Evolutionary conservation across 2,888 invertebrate genomes (phyloP).

Genomic region (Glomeris marginata): DNA sequence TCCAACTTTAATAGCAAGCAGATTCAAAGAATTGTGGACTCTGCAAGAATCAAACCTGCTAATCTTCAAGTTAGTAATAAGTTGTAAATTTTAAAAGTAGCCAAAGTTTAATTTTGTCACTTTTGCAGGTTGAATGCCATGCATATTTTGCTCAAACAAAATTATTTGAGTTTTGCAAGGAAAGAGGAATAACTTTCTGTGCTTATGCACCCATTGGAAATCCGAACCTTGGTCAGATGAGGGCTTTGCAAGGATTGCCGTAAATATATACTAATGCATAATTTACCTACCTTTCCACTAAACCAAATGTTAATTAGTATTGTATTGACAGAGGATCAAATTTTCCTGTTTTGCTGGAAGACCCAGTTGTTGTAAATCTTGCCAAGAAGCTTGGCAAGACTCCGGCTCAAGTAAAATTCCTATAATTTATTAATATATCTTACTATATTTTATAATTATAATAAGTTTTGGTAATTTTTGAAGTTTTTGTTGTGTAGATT

Average conservation of each 20-base stretch:
- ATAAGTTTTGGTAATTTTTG: too few species aligned
- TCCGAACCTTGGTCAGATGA: conserved; percentile 36
- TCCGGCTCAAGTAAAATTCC: conserved; percentile 43
- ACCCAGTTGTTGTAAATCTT: conserved; percentile 44
- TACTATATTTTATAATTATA: too few species aligned
- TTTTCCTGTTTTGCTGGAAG: conserved; percentile 42
- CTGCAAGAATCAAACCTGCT: conserved; percentile 33
- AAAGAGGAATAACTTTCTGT: conserved; percentile 48
- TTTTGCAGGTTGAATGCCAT: conserved; percentile 53
- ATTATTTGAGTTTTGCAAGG: conserved; percentile 42
- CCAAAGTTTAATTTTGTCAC: too few species aligned
- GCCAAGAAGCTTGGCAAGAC: conserved; percentile 50
- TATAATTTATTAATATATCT: too few species aligned
- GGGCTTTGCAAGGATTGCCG: not conserved
- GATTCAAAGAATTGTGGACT: conserved; percentile 45
- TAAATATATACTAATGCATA: not conserved
- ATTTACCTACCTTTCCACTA: not conserved
- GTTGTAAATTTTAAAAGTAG: too few species aligned
- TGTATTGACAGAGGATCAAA: conserved; percentile 5
- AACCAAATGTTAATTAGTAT: not conserved
- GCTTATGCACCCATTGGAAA: conserved; percentile 68
- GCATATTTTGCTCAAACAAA: conserved; percentile 57
- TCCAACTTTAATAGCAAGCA: conserved; percentile 70
- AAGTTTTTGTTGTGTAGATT: too few species aligned
- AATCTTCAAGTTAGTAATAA: conserved; percentile 31